Conservation (phyloP, 2,797 vertebrate genomes). For the Aldrovandia affinis region DNA sequence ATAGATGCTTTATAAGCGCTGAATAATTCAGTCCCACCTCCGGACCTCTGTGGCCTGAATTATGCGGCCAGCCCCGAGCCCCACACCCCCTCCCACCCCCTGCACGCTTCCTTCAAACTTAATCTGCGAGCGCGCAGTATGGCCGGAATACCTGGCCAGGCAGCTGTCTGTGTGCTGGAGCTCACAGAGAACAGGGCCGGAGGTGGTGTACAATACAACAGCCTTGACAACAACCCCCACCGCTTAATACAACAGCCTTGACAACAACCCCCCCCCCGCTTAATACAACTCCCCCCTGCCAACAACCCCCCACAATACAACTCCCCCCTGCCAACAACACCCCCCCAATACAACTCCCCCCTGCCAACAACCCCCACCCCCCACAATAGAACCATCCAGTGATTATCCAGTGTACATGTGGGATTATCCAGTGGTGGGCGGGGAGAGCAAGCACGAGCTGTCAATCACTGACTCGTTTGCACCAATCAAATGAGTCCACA, state of each 20-base stretch:
- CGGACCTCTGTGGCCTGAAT: not conserved
- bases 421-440: too few relatives aligned
- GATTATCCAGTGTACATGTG: too few relatives aligned
- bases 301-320: too few relatives aligned
- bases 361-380: too few relatives aligned
- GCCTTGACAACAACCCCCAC: too few relatives aligned
- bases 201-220: too few relatives aligned
- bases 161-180: not conserved
- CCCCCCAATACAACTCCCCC: too few relatives aligned
- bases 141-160: not conserved
- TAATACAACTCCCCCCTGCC: too few relatives aligned
- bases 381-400: too few relatives aligned
- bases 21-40: constrained; percentile 18
- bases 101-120: not conserved
- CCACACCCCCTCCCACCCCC: not conserved
- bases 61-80: not conserved
- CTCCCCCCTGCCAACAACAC: too few relatives aligned
- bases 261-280: not conserved
- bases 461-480: too few relatives aligned
- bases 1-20: constrained; percentile 9
- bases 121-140: not conserved
- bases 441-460: too few relatives aligned
- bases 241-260: not conserved
- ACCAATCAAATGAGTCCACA: not conserved
- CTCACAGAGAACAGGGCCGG: not conserved